Evolutionary conservation across 1,140 invertebrate genomes (phyloP), one percentile per base, ranked within the genome.

Genomic region (Homalodisca vitripennis): DNA sequence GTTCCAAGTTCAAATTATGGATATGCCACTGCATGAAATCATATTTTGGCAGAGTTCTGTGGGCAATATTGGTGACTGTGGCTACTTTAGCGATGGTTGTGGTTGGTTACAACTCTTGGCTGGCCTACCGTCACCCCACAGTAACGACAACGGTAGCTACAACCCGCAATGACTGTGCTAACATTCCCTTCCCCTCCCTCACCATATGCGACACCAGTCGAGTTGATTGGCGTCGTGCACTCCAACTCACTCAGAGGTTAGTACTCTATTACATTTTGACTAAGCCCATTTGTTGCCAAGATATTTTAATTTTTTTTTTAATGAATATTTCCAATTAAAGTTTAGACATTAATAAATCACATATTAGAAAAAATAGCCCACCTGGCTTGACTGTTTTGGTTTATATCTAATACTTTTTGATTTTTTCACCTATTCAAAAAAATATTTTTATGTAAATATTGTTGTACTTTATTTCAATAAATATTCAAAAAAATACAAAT

Each of bases 161-260:
- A 1, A 75, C 75, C 6, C 69, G 71, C 12, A 74, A 71, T 53
- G 72, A 72, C 0, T 73, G 77, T 27, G 62, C 74, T 14, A 65
- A 76, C 14, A 55, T 78, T 3, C 71, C 76, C 1, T 78, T 78
- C 60, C 77, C 77, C 14, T 70, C 73, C 30, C 69, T 78, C n/a
- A 75, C 75, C 2, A 72, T 78, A 26, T 78, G 77, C 55, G 73
- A 72, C 41, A 48, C 55, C 24, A 75, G 77, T 41, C 67, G 75
- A 47, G 76, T 77, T 22, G 72, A 75, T 24, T 76, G 75, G 75
- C 34, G 55, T 13, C 68, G 69, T 27, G 75, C 73, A 3, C 17
- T 72, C 1, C 41, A 17, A 0, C 53, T 67, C 12, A 41, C 34
- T 10, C 6, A 41, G 17, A 41, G 34, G 34, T 41, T 6, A 41